phyloP scores from a whole-genome alignment of 2,113 vertebrate genomes.

The Piprites chloris region DNA sequence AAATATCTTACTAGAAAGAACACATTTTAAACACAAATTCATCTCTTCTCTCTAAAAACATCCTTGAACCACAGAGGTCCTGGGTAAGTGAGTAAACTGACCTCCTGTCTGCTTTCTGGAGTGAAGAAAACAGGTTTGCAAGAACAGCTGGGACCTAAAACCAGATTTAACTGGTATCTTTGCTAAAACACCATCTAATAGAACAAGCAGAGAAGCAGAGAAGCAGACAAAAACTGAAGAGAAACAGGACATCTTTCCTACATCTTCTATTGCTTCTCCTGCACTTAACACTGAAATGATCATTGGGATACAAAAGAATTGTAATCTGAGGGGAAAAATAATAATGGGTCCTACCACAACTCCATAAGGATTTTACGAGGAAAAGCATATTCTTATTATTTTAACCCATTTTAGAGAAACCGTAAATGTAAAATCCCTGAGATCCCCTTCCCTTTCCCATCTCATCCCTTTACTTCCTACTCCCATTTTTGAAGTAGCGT shows the following conservation, averaged over 20 bases:
- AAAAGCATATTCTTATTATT: background rate
- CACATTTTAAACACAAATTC: background rate
- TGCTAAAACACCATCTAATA: background rate
- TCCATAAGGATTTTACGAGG: background rate
- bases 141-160: background rate
- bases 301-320: background rate
- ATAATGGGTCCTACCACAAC: background rate
- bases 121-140: background rate
- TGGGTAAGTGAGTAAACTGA: background rate
- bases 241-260: background rate
- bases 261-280: background rate
- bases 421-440: background rate
- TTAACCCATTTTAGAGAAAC: background rate
- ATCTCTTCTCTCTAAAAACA: background rate
- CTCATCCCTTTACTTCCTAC: background rate
- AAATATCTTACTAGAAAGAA: background rate
- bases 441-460: background rate
- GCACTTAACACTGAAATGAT: background rate
- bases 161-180: background rate
- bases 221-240: background rate
- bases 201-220: background rate
- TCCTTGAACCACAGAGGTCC: background rate
- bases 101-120: background rate
- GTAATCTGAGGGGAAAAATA: background rate
- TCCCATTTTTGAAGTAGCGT: background rate